phyloP scores from a whole-genome alignment of 2,113 vertebrate genomes.

The Microcebus griseorufus region DNA sequence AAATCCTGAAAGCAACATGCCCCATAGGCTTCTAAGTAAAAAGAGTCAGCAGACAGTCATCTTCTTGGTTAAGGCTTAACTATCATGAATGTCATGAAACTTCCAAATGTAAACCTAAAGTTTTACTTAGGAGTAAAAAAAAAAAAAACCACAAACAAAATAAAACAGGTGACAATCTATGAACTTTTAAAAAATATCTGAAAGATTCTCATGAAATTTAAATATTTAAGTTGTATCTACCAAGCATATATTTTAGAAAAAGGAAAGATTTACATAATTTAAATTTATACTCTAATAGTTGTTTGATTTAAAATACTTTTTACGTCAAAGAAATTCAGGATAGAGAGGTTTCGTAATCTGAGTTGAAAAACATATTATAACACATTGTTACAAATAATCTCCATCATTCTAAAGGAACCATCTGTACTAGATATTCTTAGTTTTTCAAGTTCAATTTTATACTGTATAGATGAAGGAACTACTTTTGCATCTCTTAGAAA shows the following conservation, averaged over 20 bases:
- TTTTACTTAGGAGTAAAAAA: not conserved
- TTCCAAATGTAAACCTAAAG: not conserved
- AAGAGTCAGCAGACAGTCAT: not conserved
- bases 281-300: not conserved
- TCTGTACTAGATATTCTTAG: not conserved
- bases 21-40: not conserved
- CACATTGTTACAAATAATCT: not conserved
- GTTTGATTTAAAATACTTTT: conserved; percentile 38
- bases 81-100: not conserved
- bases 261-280: not conserved
- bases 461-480: not conserved
- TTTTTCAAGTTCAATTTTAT: conserved; percentile 1
- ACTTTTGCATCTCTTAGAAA: conserved; percentile 14
- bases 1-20: not conserved
- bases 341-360: not conserved
- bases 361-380: not conserved
- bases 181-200: not conserved
- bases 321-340: not conserved
- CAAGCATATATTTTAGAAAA: not conserved
- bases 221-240: not conserved
- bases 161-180: not conserved
- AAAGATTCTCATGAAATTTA: conserved; percentile 17
- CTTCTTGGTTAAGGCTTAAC: conserved; percentile 1
- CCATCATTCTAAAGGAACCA: not conserved
- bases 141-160: not conserved